Percentiles rank a stretch among this genome's conserved stretches.
These are phyloP conservation scores for Nycteola revayana DNA, from an alignment of 2,888 invertebrate genomes.

Conservation along the genomic window DNA sequence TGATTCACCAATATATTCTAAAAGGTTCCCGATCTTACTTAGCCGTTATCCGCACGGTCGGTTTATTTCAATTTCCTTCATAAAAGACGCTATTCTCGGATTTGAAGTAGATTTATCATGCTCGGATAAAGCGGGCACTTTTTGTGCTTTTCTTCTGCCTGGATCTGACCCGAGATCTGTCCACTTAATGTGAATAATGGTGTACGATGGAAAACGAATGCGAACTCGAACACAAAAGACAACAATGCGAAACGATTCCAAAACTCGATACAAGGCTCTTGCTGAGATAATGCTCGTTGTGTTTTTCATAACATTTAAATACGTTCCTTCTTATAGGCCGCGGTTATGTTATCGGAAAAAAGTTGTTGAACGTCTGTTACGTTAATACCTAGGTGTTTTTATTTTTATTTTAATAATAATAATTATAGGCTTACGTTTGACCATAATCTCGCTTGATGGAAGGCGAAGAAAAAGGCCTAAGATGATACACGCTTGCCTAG, in stretches of 20 bases:
- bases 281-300: slow-evolving; percentile 60
- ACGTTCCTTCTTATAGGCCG: slow-evolving; percentile 28
- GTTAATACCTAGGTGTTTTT: too few relatives aligned
- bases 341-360: too few relatives aligned
- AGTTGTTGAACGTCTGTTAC: too few relatives aligned
- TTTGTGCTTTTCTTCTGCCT: slow-evolving; percentile 82
- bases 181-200: slow-evolving; percentile 83
- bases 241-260: slow-evolving; percentile 78
- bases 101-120: slow-evolving; percentile 83
- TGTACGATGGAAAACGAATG: slow-evolving; percentile 81
- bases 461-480: too few relatives aligned
- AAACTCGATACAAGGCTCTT: slow-evolving; percentile 77
- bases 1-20: slow-evolving; percentile 78
- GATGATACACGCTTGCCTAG: too few relatives aligned
- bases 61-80: slow-evolving; percentile 83
- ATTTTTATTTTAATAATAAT: too few relatives aligned
- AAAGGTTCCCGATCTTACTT: slow-evolving; percentile 80
- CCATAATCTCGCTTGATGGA: too few relatives aligned
- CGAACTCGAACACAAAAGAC: slow-evolving; percentile 79
- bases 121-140: slow-evolving; percentile 82
- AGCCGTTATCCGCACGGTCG: slow-evolving; percentile 82
- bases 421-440: too few relatives aligned
- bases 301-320: slow-evolving; percentile 29
- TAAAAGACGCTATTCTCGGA: slow-evolving; percentile 83
- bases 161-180: slow-evolving; percentile 82